Base-by-base conservation (phyloP, 2,888 invertebrate genomes). In the Silvanus unidentatus region DNA sequence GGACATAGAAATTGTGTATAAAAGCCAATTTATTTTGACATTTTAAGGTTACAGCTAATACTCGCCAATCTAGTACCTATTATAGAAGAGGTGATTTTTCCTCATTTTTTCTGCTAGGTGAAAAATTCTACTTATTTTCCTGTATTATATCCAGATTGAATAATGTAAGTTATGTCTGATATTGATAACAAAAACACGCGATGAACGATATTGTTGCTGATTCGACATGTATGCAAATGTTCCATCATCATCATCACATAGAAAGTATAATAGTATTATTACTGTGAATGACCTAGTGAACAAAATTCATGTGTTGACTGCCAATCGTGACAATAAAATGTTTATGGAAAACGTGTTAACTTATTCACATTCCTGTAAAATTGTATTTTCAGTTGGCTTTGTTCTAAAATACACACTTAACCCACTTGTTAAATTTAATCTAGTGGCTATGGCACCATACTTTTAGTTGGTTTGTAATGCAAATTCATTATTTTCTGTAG, bases 301-400 rank as follows among this genome's bases (percentile, higher is more conserved):
- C 32, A 11, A 32, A 32, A 32, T 32, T 32, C 32, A 32, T 32
- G 12, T 32, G 32, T 32, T 22, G 22, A 32, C 32, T 32, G 32
- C 32, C n/a, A 32, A 32, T 32, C 32, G 32, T 32, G 32, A 32
- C 32, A 32, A 32, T 12, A 32, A 32, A 22, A 32, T 32, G 32
- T 12, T 22, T 32, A 32, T 32, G 32, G 32, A 32, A 32, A 32
- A 32, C 32, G 32, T 32, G 32, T 32, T 32, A 32, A 32, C 32
- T 32, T 32, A n/a, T 8, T 5, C 32, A 32, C 32, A 32, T 32
- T 32, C 32, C 32, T 32, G 32, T 32, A 32, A 32, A 32, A 32
- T 32, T 32, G 32, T 32, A 22, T 5, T 22, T 22, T 22, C 22
- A 22, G 3, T 22, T 22, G 10, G 4, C 32, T 32, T 32, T 32